Base-by-base conservation (phyloP, 2,888 invertebrate species). In the Nemotelus nigrinus region DNA sequence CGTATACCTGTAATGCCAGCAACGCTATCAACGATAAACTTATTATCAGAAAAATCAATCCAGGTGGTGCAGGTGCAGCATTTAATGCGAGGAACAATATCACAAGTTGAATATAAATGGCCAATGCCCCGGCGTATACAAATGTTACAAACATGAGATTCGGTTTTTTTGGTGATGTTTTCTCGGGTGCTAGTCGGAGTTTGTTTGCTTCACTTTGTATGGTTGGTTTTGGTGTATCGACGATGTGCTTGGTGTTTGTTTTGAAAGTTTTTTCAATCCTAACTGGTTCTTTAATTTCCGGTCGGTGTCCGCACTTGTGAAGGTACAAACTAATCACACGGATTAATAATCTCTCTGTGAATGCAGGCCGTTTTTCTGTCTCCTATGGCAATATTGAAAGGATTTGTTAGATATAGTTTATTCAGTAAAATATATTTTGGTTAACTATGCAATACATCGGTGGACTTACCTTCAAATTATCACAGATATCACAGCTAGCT, bases 51-150 rank as follows among this genome's bases (percentile, higher is more conserved):
- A 81, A 81, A 41, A 80, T 39, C n/a, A 80, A 67, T 50, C 81
- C 80, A 7, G 80, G 80, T 44, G 81, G 80, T 64, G 79, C 64
- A 55, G 63, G 60, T 39, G 79, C 76, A 44, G 79, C 77, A 67
- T 80, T 80, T 25, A 81, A 64, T n/a, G 75, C 79, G 70, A 71
- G 44, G 8, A 77, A 58, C 6, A 81, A 57, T 8, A 79, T 58
- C 63, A 80, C 67, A 41, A 81, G 53, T 80, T 81, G 80, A 10
- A 80, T 63, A 57, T 80, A 80, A 41, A 80, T 80, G n/a, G 80
- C 77, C 60, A 77, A 57, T 6, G 77, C 78, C 57, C 80, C 68
- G 3, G 72, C 77, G 63, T 81, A 81, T 7, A 81, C 80, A 57
- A 80, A 67, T 55, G 65, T 25, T 53, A 65, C 10, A 47, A 75